Conservation (phyloP, 2,797 vertebrate genomes). For the Gymnothorax reevesii region DNA sequence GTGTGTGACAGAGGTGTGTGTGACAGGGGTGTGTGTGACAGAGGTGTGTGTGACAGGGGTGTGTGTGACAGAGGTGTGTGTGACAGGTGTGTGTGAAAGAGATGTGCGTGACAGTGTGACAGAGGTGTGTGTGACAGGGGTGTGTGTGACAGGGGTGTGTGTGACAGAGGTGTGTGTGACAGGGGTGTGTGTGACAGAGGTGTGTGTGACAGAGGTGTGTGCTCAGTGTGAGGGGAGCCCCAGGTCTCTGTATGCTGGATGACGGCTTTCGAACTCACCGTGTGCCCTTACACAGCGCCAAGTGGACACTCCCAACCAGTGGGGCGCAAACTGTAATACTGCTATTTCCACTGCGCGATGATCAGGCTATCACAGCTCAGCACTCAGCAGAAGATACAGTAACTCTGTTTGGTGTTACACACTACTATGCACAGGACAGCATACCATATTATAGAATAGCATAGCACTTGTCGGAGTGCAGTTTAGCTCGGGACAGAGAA, state of each 20-base stretch:
- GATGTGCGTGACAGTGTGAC: too few species aligned
- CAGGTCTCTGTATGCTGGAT: background rate
- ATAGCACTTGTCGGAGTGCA: background rate
- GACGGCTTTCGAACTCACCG: background rate
- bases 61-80: too few species aligned
- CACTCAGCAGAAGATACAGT: background rate
- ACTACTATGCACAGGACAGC: background rate
- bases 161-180: too few species aligned
- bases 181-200: too few species aligned
- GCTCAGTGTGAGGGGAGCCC: constrained; percentile 4
- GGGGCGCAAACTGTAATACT: background rate
- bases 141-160: too few species aligned
- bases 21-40: too few species aligned
- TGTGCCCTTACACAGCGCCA: background rate
- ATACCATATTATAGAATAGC: background rate
- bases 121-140: too few species aligned
- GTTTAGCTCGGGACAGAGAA: background rate
- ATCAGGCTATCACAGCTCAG: background rate
- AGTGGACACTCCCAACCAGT: background rate
- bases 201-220: background rate
- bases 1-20: too few species aligned
- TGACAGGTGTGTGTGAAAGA: too few species aligned
- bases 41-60: too few species aligned
- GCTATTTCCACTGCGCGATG: background rate
- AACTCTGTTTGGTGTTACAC: background rate